Percentiles rank a stretch among this genome's conserved stretches.
Conservation (phyloP, 2,113 vertebrate species). For the Rhea pennata region DNA sequence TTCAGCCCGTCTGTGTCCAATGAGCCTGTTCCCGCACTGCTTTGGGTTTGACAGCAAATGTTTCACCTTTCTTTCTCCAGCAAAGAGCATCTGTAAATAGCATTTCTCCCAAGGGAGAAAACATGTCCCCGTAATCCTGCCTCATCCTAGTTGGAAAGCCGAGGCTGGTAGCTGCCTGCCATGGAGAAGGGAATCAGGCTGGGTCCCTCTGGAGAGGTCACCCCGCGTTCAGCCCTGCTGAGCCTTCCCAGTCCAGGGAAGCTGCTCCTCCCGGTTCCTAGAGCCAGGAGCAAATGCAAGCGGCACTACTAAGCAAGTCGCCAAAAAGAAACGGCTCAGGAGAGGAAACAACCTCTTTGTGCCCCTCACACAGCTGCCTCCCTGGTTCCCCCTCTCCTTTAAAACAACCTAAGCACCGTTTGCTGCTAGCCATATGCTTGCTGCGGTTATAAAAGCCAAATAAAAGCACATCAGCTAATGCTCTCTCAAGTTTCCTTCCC, state of each 20-base stretch:
- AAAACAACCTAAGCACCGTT: background rate
- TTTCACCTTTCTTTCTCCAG: background rate
- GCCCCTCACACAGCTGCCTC: background rate
- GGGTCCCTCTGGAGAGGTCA: background rate
- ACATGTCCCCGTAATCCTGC: background rate
- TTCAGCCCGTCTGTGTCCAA: background rate
- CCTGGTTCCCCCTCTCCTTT: background rate
- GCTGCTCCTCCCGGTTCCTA: background rate
- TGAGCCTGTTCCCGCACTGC: background rate
- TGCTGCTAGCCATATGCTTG: background rate
- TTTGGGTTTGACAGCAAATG: background rate
- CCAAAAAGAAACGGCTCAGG: background rate
- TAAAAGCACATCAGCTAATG: background rate
- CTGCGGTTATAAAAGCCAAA: background rate
- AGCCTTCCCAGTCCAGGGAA: background rate
- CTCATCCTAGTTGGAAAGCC: background rate
- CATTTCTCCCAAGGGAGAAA: background rate
- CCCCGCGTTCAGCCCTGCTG: no score
- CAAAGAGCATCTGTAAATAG: no score
- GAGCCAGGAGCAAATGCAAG: background rate
- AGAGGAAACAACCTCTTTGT: background rate
- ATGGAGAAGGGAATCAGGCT: background rate
- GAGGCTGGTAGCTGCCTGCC: background rate
- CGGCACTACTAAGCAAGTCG: accelerated
- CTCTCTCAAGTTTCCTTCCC: background rate